Evolutionary conservation across 2,113 vertebrate species (phyloP).

Genomic region (Neolamprologus ventralis): DNA sequence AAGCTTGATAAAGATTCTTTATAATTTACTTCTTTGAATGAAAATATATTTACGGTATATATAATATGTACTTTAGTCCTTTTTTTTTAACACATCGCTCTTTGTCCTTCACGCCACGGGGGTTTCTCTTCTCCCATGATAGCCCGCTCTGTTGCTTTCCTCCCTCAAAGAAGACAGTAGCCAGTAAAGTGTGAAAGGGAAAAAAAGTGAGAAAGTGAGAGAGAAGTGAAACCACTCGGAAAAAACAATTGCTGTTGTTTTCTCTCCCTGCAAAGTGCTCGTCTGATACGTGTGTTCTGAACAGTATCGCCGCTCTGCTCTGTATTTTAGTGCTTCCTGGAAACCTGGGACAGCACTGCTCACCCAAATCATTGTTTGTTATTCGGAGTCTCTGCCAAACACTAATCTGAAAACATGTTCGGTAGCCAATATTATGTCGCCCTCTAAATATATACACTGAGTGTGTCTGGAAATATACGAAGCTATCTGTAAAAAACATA

Average conservation of each 20-base stretch:
- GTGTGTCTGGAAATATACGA: conserved; percentile 42
- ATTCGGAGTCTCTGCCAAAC: conserved; percentile 40
- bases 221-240: conserved; percentile 24
- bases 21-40: conserved; percentile 80
- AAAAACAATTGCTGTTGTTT: conserved; percentile 13
- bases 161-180: conserved; percentile 33
- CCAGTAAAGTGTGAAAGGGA: conserved; percentile 35
- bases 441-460: conserved; percentile 54
- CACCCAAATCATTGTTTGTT: conserved; percentile 41
- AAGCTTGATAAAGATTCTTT: conserved; percentile 69
- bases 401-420: conserved; percentile 45
- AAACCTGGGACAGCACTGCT: conserved; percentile 14
- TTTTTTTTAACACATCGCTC: conserved; percentile 33
- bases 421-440: conserved; percentile 22
- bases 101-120: conserved; percentile 27
- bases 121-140: background rate
- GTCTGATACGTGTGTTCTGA: background rate
- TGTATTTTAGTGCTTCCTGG: conserved; percentile 36
- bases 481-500: conserved; percentile 27
- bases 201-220: conserved; percentile 40
- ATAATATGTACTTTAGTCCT: conserved; percentile 69
- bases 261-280: conserved; percentile 21
- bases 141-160: background rate
- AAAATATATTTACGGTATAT: conserved; percentile 80
- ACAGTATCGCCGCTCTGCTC: conserved; percentile 7